A percentile compares a stretch with the other conserved stretches of the same genome.
These are phyloP conservation scores for Steinernema scapterisci DNA, from an alignment of 2,888 invertebrate species.

Conservation along the genomic window DNA sequence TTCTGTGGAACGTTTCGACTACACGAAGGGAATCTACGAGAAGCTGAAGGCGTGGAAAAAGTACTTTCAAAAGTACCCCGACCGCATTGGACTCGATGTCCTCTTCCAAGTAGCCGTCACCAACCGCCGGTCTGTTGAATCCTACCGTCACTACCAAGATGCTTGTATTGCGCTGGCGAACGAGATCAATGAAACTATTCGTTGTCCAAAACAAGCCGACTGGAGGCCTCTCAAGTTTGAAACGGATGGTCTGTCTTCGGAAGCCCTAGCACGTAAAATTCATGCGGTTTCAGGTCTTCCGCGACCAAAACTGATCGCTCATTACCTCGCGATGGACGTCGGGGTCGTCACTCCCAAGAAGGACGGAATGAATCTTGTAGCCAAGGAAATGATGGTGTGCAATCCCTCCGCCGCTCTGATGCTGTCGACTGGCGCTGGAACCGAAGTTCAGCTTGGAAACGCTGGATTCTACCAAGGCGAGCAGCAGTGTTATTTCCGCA, in stretches of 20 bases:
- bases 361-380: constrained; percentile 63
- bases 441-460: constrained; percentile 55
- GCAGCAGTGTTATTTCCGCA: constrained; percentile 54
- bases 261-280: background rate
- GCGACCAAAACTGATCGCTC: constrained; percentile 53
- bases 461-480: constrained; percentile 52
- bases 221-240: constrained; percentile 53
- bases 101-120: constrained; percentile 58
- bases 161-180: constrained; percentile 53
- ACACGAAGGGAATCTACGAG: constrained; percentile 60
- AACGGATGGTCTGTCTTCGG: constrained; percentile 47
- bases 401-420: constrained; percentile 57
- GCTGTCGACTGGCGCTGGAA: constrained; percentile 52
- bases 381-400: constrained; percentile 60
- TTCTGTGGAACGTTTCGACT: constrained; percentile 62
- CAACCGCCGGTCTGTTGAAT: constrained; percentile 57
- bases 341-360: constrained; percentile 64
- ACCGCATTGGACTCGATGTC: constrained; percentile 54
- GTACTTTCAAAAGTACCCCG: constrained; percentile 53
- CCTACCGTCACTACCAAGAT: constrained; percentile 57
- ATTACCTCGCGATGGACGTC: constrained; percentile 64
- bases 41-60: constrained; percentile 52
- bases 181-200: constrained; percentile 45
- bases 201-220: constrained; percentile 43
- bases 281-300: constrained; percentile 38